Percentiles rank a stretch among this genome's conserved stretches.
phyloP scores from a whole-genome alignment of 1,140 invertebrate genomes.

The Zophobas morio region DNA sequence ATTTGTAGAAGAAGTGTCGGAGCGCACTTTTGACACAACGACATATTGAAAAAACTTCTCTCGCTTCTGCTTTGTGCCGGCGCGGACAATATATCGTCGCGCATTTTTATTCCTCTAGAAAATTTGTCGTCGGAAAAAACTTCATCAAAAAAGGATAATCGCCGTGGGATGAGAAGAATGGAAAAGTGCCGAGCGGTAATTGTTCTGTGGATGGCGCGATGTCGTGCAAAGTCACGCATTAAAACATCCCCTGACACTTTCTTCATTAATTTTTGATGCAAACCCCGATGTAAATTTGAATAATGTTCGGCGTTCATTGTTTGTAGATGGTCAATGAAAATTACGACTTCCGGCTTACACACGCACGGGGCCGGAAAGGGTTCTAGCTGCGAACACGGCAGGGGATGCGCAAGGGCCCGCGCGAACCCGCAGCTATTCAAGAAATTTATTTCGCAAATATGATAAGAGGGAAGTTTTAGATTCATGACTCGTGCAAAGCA shows the following conservation, averaged over 20 bases:
- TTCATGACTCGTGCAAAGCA: too few relatives aligned
- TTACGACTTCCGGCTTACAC: conserved; percentile 26
- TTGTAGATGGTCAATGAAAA: conserved; percentile 39
- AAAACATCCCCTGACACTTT: conserved; percentile 20
- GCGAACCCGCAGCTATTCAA: too few relatives aligned
- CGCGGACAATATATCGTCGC: too few relatives aligned
- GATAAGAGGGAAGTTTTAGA: too few relatives aligned
- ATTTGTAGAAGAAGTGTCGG: conserved; percentile 9
- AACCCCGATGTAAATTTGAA: conserved; percentile 35
- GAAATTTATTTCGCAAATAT: too few relatives aligned
- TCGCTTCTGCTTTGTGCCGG: too few relatives aligned
- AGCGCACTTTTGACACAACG: background rate
- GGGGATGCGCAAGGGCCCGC: too few relatives aligned
- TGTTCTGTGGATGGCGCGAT: conserved; percentile 13
- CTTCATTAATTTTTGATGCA: conserved; percentile 29
- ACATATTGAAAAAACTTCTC: too few relatives aligned
- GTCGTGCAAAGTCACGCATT: conserved; percentile 33
- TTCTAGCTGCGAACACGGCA: background rate
- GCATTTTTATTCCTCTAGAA: too few relatives aligned
- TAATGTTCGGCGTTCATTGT: conserved; percentile 33
- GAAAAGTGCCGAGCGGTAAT: conserved; percentile 1
- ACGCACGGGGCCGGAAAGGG: conserved; percentile 7
- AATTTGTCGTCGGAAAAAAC: too few relatives aligned
- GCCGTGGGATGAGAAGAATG: background rate
- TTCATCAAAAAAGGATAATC: background rate